Conservation (phyloP, 2,888 invertebrate species). For the Isotomurus palustris region DNA sequence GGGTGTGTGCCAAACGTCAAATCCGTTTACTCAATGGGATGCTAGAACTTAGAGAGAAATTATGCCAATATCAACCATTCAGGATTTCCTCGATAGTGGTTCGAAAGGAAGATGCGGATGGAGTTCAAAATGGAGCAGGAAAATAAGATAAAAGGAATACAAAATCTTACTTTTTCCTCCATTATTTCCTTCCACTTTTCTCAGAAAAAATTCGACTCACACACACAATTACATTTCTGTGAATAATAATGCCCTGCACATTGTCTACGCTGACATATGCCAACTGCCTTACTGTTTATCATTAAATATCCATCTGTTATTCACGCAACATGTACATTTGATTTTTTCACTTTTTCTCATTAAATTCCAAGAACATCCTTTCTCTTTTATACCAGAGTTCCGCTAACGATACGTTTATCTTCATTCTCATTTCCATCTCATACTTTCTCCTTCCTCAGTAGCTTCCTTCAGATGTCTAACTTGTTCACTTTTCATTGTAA, state of each 20-base stretch:
- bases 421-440: conserved; percentile 5
- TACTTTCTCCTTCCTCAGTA: background rate
- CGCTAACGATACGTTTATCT: conserved; percentile 5
- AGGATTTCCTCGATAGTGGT: conserved; percentile 44
- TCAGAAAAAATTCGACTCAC: too few relatives aligned
- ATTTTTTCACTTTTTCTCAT: background rate
- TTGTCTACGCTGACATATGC: too few relatives aligned
- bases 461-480: background rate
- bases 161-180: conserved; percentile 40
- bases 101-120: conserved; percentile 41
- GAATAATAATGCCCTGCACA: too few relatives aligned
- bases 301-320: conserved; percentile 17
- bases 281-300: background rate
- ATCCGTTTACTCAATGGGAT: conserved; percentile 30
- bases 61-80: conserved; percentile 45
- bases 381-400: background rate
- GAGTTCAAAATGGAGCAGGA: conserved; percentile 38
- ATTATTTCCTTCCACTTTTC: conserved; percentile 39
- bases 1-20: conserved; percentile 40
- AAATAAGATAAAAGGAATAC: conserved; percentile 41
- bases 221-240: too few relatives aligned
- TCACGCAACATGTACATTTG: background rate
- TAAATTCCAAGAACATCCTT: conserved; percentile 1
- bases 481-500: background rate
- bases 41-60: conserved; percentile 40